phyloP scores from a whole-genome alignment of 2,888 invertebrate species.

The Cantharis flavilabris region DNA sequence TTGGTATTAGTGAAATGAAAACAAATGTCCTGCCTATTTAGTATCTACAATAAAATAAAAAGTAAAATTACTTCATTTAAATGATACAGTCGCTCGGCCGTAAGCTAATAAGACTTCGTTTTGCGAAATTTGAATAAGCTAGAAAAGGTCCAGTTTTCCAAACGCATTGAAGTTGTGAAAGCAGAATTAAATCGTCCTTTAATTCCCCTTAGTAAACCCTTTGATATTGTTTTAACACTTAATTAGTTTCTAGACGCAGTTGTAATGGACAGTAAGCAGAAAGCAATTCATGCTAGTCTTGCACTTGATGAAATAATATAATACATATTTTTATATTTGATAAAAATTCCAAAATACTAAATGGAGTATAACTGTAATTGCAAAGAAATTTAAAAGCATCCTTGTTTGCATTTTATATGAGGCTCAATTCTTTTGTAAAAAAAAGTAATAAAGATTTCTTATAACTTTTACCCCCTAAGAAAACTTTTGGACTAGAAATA shows the following conservation, averaged over 20 bases:
- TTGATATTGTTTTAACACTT: slow-evolving; percentile 38
- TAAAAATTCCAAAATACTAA: neutral
- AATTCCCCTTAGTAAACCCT: slow-evolving; percentile 39
- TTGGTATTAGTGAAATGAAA: neutral
- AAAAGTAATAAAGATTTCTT: slow-evolving; percentile 46
- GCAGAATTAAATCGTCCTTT: slow-evolving; percentile 42
- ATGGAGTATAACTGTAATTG: neutral
- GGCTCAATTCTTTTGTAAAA: slow-evolving; percentile 40
- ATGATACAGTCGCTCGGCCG: neutral
- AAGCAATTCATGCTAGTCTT: slow-evolving; percentile 1
- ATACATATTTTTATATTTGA: no score
- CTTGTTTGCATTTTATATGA: slow-evolving; percentile 46
- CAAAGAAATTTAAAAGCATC: slow-evolving; percentile 30
- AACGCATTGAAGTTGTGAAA: slow-evolving; percentile 31
- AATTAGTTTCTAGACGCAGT: slow-evolving; percentile 34
- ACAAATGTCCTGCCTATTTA: neutral
- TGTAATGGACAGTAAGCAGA: slow-evolving; percentile 18
- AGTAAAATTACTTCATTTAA: neutral
- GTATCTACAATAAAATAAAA: neutral
- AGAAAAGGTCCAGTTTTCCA: slow-evolving; percentile 19
- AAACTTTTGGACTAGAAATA: slow-evolving; percentile 39
- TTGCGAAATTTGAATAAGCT: neutral
- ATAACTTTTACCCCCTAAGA: slow-evolving; percentile 40
- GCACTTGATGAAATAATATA: neutral
- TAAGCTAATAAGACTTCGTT: neutral